Percentiles rank a stretch among this genome's conserved stretches.
Conservation (phyloP, 2,888 invertebrate genomes). For the Entomobrya proxima region DNA sequence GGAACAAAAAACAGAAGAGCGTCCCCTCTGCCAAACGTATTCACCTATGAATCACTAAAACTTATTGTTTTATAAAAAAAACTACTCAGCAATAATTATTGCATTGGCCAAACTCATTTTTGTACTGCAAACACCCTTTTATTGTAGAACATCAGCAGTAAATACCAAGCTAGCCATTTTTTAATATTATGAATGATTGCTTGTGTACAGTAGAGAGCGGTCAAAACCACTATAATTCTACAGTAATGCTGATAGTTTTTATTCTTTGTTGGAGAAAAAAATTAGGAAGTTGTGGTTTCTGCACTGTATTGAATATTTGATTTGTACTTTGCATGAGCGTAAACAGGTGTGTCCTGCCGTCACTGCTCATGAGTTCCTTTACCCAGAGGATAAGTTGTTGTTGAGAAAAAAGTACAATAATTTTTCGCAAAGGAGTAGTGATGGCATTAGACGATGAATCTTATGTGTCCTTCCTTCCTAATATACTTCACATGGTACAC, state of each 20-base stretch:
- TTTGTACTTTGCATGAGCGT: conserved; percentile 3
- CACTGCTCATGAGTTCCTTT: conserved; percentile 62
- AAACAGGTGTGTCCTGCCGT: conserved; percentile 61
- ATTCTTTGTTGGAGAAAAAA: conserved; percentile 47
- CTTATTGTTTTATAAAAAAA: no score
- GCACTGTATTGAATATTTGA: neutral
- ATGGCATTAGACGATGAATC: neutral
- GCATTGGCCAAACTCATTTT: neutral
- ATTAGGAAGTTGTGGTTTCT: conserved; percentile 58
- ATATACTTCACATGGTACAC: neutral
- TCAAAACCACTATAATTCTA: neutral
- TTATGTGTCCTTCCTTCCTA: conserved; percentile 27
- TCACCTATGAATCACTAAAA: no score
- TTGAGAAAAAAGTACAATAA: conserved; percentile 1
- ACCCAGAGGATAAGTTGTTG: conserved; percentile 40
- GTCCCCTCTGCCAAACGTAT: no score
- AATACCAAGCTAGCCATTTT: neutral
- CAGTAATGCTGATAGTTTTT: neutral
- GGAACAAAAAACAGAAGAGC: no score
- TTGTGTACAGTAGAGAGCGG: neutral
- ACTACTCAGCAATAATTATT: neutral
- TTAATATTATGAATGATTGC: conserved; percentile 19
- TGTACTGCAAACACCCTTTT: neutral
- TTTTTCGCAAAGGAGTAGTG: conserved; percentile 12
- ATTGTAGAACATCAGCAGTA: neutral